phyloP scores from a whole-genome alignment of 92 coral and sea anemone genomes.

The Palythoa grandiflora region DNA sequence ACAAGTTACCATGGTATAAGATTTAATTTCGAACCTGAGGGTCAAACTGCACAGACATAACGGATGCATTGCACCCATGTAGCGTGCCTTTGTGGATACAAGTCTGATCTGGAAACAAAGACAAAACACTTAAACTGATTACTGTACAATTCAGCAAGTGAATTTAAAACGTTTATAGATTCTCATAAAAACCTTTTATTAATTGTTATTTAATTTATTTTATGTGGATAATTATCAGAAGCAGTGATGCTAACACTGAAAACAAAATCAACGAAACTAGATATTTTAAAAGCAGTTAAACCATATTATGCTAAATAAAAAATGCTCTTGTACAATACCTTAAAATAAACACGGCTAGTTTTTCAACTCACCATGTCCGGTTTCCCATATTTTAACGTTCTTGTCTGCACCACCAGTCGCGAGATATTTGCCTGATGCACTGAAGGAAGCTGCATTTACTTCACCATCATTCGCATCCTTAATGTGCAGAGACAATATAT shows the following conservation, averaged over 20 bases:
- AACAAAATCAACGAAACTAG: too few species aligned
- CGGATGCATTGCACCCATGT: constrained; percentile 94
- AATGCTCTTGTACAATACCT: too few species aligned
- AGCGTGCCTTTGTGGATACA: constrained; percentile 74
- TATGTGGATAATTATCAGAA: too few species aligned
- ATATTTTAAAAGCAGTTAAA: too few species aligned
- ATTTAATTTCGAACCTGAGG: constrained; percentile 72
- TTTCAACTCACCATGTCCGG: constrained; percentile 66
- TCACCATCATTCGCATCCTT: constrained; percentile 98
- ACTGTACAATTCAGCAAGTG: neutral
- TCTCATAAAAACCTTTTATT: neutral
- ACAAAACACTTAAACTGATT: neutral
- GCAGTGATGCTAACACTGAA: too few species aligned
- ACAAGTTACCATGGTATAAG: too few species aligned
- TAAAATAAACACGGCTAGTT: neutral
- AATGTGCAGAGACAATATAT: too few species aligned
- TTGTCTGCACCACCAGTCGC: constrained; percentile 98
- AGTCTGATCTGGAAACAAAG: constrained; percentile 48
- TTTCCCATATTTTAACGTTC: constrained; percentile 94
- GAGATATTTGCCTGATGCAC: constrained; percentile 83
- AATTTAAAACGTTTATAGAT: neutral
- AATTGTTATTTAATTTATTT: too few species aligned
- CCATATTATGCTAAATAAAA: too few species aligned
- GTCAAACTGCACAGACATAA: constrained; percentile 94
- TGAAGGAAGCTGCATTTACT: constrained; percentile 89